phyloP scores from a whole-genome alignment of 2,888 invertebrate species.

The Laothoe populi region DNA sequence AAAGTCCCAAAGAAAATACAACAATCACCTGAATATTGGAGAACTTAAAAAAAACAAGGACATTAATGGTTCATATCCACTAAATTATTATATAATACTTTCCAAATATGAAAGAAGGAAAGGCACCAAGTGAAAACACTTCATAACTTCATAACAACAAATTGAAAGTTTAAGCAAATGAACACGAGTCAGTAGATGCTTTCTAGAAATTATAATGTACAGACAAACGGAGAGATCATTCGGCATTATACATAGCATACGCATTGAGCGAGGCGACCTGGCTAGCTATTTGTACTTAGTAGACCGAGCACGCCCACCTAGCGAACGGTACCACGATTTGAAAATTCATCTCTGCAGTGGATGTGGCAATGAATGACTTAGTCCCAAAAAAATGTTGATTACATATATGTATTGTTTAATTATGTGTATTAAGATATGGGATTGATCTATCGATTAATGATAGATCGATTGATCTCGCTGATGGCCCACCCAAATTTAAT shows the following conservation, averaged over 20 bases:
- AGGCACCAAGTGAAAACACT: slow-evolving; percentile 62
- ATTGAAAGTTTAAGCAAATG: slow-evolving; percentile 79
- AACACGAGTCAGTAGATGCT: slow-evolving; percentile 67
- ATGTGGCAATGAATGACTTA: slow-evolving; percentile 45
- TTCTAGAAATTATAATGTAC: slow-evolving; percentile 74
- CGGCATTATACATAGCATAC: slow-evolving; percentile 42
- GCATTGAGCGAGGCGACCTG: slow-evolving; percentile 53
- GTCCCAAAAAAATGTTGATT: too few species aligned
- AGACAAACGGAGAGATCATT: slow-evolving; percentile 52
- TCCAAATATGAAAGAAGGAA: slow-evolving; percentile 36
- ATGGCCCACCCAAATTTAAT: too few species aligned
- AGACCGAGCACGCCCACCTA: slow-evolving; percentile 67
- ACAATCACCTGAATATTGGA: neutral
- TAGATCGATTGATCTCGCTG: too few species aligned
- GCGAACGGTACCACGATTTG: slow-evolving; percentile 22
- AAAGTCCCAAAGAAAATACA: neutral
- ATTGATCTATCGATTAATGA: too few species aligned
- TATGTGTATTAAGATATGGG: too few species aligned
- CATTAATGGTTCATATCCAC: neutral
- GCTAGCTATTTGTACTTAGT: slow-evolving; percentile 65
- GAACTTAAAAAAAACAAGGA: too few species aligned
- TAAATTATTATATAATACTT: slow-evolving; percentile 30
- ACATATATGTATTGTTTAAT: too few species aligned
- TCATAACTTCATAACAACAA: slow-evolving; percentile 74
- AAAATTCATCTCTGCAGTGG: slow-evolving; percentile 35